Conservation (phyloP, 2,113 vertebrate genomes). For the Hippoglossus stenolepis region DNA sequence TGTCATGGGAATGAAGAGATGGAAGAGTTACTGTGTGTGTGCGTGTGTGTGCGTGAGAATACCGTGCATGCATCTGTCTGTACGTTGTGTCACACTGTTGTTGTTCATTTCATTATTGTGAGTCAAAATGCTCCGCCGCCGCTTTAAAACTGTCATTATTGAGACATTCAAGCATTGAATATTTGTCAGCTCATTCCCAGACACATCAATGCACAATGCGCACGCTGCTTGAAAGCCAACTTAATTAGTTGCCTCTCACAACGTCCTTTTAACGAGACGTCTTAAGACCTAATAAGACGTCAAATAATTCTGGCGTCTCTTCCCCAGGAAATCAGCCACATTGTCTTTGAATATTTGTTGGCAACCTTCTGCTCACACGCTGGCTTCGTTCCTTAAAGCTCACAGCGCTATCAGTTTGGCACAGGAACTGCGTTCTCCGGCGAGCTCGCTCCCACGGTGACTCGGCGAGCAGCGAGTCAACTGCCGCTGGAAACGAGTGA, state of each 20-base stretch:
- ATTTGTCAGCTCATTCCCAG: constrained; percentile 65
- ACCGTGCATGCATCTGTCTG: too few relatives aligned
- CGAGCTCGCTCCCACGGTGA: constrained; percentile 13
- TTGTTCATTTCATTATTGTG: constrained; percentile 22
- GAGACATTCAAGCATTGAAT: constrained; percentile 57
- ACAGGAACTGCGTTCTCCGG: constrained; percentile 16
- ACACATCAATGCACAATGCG: constrained; percentile 67
- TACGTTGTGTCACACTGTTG: neutral
- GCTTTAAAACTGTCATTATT: constrained; percentile 54
- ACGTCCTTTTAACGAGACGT: constrained; percentile 68
- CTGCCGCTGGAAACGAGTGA: constrained; percentile 32
- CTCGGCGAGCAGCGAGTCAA: constrained; percentile 7
- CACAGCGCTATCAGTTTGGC: constrained; percentile 55
- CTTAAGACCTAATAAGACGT: constrained; percentile 70
- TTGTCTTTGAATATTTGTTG: constrained; percentile 56
- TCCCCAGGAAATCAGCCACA: constrained; percentile 63
- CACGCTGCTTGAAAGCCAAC: constrained; percentile 64
- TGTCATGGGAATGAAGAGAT: constrained; percentile 38
- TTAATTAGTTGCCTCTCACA: constrained; percentile 76
- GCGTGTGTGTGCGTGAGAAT: neutral
- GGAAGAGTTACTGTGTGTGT: constrained; percentile 3
- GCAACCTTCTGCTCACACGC: constrained; percentile 55
- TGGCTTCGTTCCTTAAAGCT: constrained; percentile 52
- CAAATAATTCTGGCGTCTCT: constrained; percentile 65
- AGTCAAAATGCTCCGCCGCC: constrained; percentile 18